phyloP scores from a whole-genome alignment of 2,888 invertebrate species.

The Ophion ellenae region DNA sequence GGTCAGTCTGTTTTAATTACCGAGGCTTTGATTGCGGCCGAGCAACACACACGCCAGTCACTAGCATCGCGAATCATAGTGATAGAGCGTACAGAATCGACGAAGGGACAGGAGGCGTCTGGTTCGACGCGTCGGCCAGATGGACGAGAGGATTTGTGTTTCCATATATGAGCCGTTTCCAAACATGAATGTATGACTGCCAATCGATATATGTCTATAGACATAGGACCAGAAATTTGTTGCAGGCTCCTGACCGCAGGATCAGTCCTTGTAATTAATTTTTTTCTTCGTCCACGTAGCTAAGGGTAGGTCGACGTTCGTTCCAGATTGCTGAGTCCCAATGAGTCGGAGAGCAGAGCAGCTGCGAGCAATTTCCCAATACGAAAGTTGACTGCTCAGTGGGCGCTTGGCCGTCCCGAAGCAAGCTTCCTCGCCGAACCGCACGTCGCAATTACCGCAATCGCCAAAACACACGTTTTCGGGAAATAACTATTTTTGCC shows the following conservation, averaged over 20 bases:
- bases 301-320: neutral
- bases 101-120: slow-evolving; percentile 33
- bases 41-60: slow-evolving; percentile 37
- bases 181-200: neutral
- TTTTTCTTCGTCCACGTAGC: neutral
- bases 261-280: neutral
- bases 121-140: slow-evolving; percentile 28
- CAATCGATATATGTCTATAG: neutral
- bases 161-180: neutral
- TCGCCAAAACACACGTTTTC: too few species aligned
- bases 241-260: too few species aligned
- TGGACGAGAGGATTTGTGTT: slow-evolving; percentile 2
- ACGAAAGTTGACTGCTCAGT: neutral
- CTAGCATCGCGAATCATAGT: slow-evolving; percentile 32
- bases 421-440: neutral
- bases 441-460: too few species aligned
- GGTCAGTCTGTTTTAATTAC: slow-evolving; percentile 70
- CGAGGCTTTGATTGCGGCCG: slow-evolving; percentile 70
- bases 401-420: too few species aligned
- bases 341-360: slow-evolving; percentile 59
- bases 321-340: slow-evolving; percentile 39
- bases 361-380: slow-evolving; percentile 54
- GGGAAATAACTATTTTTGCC: too few species aligned
- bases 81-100: slow-evolving; percentile 4
- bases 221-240: neutral